Conservation (phyloP, 2,888 invertebrate genomes). For the Eugnorisma glareosa region DNA sequence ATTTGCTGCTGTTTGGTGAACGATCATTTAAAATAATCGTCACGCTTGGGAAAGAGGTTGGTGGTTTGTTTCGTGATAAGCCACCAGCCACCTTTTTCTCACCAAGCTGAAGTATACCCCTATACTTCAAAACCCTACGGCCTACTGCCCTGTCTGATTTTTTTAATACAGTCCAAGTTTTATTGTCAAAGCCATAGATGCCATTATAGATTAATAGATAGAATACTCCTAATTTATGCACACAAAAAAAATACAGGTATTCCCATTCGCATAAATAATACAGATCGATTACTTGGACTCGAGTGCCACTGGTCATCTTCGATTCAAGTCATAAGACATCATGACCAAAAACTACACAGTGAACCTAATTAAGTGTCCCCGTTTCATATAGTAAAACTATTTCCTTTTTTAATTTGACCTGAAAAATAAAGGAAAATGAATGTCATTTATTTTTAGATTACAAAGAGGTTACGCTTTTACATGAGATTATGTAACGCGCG, state of each 20-base stretch:
- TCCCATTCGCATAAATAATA: too few species aligned
- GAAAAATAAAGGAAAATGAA: conserved; percentile 18
- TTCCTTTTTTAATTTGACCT: not conserved
- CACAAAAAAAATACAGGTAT: not conserved
- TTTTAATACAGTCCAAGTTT: not conserved
- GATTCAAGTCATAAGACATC: not conserved
- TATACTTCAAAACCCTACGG: not conserved
- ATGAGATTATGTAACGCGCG: conserved; percentile 33
- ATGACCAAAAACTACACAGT: not conserved
- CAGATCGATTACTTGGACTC: not conserved
- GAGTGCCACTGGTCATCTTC: not conserved
- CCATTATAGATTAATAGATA: not conserved
- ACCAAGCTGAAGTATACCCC: not conserved
- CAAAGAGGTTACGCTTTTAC: conserved; percentile 34
- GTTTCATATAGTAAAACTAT: conserved; percentile 9
- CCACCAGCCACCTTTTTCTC: not conserved
- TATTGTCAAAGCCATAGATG: not conserved
- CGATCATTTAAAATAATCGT: not conserved
- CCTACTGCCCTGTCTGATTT: not conserved
- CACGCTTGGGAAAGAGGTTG: not conserved
- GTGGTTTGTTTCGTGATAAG: not conserved
- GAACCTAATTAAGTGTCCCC: conserved; percentile 3
- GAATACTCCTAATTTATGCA: not conserved
- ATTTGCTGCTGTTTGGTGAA: not conserved
- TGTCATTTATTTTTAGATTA: conserved; percentile 39